Conservation (phyloP, 2,888 invertebrate species). For the Melitaea athalia region DNA sequence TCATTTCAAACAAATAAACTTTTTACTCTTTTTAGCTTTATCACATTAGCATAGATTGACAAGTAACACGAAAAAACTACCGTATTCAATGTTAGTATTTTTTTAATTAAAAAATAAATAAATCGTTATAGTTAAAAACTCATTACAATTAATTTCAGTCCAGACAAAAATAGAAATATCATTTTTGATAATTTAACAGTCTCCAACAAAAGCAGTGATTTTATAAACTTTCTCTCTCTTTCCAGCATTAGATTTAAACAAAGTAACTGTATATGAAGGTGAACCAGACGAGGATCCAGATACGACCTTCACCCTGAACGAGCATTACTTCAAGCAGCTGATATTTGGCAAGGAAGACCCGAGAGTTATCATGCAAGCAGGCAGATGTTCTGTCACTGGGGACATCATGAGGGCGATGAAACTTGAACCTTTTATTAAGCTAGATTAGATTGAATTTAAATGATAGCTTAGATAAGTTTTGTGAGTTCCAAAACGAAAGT, state of each 20-base stretch:
- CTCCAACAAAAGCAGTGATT: too few relatives aligned
- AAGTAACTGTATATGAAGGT: constrained; percentile 70
- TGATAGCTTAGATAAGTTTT: neutral
- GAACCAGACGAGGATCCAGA: constrained; percentile 74
- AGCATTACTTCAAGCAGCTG: constrained; percentile 70
- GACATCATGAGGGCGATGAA: constrained; percentile 80
- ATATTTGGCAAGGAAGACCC: constrained; percentile 70
- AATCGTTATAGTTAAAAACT: too few relatives aligned
- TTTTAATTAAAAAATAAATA: too few relatives aligned
- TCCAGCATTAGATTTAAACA: constrained; percentile 74
- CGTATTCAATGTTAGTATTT: too few relatives aligned
- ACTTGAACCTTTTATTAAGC: constrained; percentile 73
- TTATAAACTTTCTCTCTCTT: constrained; percentile 24
- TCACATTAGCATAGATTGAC: too few relatives aligned
- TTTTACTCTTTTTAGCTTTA: too few relatives aligned
- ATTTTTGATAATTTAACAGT: too few relatives aligned
- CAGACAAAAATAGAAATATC: too few relatives aligned
- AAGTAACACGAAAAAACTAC: too few relatives aligned
- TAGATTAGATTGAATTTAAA: constrained; percentile 48
- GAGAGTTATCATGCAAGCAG: constrained; percentile 72
- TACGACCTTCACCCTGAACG: constrained; percentile 73
- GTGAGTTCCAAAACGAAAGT: too few relatives aligned
- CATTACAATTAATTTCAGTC: too few relatives aligned
- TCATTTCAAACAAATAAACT: too few relatives aligned
- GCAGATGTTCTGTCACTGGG: constrained; percentile 76